A percentile compares a stretch with the other conserved stretches of the same genome.
Conservation (phyloP, 1,140 invertebrate species). For the Drosophila miranda region DNA sequence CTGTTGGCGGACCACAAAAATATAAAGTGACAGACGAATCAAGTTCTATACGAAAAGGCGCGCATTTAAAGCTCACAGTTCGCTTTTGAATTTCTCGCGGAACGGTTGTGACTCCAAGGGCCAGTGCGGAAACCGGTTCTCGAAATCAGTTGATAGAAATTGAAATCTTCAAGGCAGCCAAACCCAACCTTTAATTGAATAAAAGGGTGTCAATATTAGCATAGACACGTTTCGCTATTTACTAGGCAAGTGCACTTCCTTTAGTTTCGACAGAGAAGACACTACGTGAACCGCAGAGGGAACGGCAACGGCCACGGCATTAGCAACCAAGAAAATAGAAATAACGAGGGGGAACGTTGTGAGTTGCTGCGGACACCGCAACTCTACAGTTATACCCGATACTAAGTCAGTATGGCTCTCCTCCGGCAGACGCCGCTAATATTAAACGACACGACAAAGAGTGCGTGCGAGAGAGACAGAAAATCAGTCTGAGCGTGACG, state of each 20-base stretch:
- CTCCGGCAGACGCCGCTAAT: no score
- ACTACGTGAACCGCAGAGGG: slow-evolving; percentile 35
- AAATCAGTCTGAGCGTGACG: no score
- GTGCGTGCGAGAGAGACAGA: no score
- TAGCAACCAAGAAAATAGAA: slow-evolving; percentile 73
- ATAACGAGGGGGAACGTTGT: no score
- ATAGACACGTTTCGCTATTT: slow-evolving; percentile 22
- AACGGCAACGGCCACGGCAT: slow-evolving; percentile 1
- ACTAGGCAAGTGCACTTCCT: slow-evolving; percentile 53
- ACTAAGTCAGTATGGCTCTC: no score
- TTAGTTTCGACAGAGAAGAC: slow-evolving; percentile 9
- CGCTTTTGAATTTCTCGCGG: slow-evolving; percentile 71
- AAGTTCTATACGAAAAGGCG: slow-evolving; percentile 62
- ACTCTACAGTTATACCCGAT: no score
- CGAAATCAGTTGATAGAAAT: slow-evolving; percentile 45
- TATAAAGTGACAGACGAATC: slow-evolving; percentile 27
- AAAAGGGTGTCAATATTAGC: slow-evolving; percentile 63
- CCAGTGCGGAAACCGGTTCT: slow-evolving; percentile 62
- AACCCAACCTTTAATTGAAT: slow-evolving; percentile 51
- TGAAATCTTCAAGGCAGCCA: slow-evolving; percentile 21
- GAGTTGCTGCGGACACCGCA: no score
- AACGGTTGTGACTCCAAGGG: slow-evolving; percentile 65
- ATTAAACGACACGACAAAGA: no score
- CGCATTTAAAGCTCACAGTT: slow-evolving; percentile 63
- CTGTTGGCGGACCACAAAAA: slow-evolving; percentile 33